These are phyloP conservation scores for Tetramorium parvispinum DNA, from an alignment of 1,140 invertebrate species.

Conservation along the genomic window DNA sequence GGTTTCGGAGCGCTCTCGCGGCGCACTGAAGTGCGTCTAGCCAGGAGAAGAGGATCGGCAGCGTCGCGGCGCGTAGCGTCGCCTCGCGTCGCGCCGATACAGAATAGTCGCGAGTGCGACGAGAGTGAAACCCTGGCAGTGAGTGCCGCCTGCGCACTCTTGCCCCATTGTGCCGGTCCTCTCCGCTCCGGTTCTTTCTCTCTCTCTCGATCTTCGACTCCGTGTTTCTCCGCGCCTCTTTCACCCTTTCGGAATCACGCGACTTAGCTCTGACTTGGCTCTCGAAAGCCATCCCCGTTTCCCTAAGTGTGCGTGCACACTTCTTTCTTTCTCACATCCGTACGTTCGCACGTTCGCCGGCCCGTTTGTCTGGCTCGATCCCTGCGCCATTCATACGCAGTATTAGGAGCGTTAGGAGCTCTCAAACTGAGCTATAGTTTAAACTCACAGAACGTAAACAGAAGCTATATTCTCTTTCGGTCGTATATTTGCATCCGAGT, in stretches of 20 bases:
- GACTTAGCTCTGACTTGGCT: constrained; percentile 2
- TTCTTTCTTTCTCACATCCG: neutral
- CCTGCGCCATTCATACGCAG: constrained; percentile 11
- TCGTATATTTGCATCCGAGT: neutral
- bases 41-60: constrained; percentile 61
- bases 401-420: neutral
- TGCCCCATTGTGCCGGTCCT: constrained; percentile 7
- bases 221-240: neutral
- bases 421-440: neutral
- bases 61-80: constrained; percentile 59
- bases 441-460: constrained; percentile 20
- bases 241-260: neutral
- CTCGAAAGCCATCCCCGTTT: neutral
- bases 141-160: constrained; percentile 83
- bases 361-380: neutral
- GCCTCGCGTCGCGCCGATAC: constrained; percentile 40
- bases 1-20: constrained; percentile 79
- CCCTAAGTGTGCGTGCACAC: neutral
- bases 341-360: neutral
- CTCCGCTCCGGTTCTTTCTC: neutral
- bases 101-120: constrained; percentile 59
- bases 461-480: neutral
- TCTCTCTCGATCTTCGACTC: neutral
- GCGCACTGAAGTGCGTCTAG: constrained; percentile 78
- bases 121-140: constrained; percentile 84